A percentile compares a stretch with the other conserved stretches of the same genome.
Evolutionary conservation across 2,888 invertebrate species (phyloP).

Genomic region (Heliconius ismenius): DNA sequence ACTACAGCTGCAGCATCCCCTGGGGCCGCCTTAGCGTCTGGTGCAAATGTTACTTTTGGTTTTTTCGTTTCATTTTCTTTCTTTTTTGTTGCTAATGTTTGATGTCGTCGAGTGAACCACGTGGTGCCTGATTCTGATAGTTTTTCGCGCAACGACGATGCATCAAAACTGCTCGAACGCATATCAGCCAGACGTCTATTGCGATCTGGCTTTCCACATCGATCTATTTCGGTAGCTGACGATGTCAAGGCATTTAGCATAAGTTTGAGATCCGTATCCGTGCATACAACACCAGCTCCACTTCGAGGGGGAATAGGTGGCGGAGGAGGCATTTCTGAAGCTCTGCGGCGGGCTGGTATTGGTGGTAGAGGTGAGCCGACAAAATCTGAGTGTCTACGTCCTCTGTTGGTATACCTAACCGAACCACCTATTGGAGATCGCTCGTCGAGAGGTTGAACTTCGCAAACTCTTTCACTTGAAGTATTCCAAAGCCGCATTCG

Average conservation of each 20-base stretch:
- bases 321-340: slow-evolving; percentile 87
- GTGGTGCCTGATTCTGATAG: slow-evolving; percentile 80
- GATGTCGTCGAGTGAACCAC: slow-evolving; percentile 90
- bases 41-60: slow-evolving; percentile 82
- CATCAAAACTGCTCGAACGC: slow-evolving; percentile 92
- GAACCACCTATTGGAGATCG: slow-evolving; percentile 76
- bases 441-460: slow-evolving; percentile 90
- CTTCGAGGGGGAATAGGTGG: slow-evolving; percentile 71
- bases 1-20: slow-evolving; percentile 84
- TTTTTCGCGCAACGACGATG: slow-evolving; percentile 85
- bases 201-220: slow-evolving; percentile 84
- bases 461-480: slow-evolving; percentile 89
- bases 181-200: slow-evolving; percentile 84
- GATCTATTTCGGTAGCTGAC: slow-evolving; percentile 90
- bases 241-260: slow-evolving; percentile 90
- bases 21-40: slow-evolving; percentile 82
- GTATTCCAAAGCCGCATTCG: slow-evolving; percentile 93
- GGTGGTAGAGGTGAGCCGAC: slow-evolving; percentile 83
- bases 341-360: slow-evolving; percentile 84
- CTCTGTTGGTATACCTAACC: slow-evolving; percentile 84
- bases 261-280: slow-evolving; percentile 90
- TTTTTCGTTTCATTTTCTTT: slow-evolving; percentile 78
- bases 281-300: slow-evolving; percentile 87
- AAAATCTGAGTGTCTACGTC: slow-evolving; percentile 88
- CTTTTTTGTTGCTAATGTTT: slow-evolving; percentile 86